Evolutionary conservation across 2,888 invertebrate species (phyloP).

Genomic region (Pristionchus japonicus): DNA sequence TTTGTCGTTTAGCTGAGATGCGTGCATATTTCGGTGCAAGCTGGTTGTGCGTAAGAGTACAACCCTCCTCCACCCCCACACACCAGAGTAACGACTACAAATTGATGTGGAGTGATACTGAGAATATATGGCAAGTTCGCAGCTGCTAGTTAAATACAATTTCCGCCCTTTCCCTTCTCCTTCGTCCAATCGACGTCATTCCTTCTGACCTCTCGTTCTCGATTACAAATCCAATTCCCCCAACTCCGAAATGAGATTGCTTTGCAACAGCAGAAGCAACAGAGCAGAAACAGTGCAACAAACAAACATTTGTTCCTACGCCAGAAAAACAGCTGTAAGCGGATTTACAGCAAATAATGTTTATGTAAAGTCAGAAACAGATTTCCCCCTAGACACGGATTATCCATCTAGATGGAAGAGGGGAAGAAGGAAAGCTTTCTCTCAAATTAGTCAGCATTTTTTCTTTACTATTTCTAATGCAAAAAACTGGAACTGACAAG

Average conservation of each 20-base stretch:
- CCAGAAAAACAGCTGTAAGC: not conserved
- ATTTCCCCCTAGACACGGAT: not conserved
- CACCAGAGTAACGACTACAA: not conserved
- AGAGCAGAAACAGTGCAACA: not conserved
- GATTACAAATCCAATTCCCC: not conserved
- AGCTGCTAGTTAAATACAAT: not conserved
- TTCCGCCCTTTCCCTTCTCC: not conserved
- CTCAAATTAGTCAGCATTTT: not conserved
- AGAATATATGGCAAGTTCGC: not conserved
- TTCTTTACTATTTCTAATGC: not conserved
- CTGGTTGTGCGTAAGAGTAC: not conserved
- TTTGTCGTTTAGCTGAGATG: too few relatives aligned
- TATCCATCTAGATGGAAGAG: not conserved
- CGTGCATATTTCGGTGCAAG: too few relatives aligned
- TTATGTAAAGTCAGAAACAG: not conserved
- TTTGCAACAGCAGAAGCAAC: not conserved
- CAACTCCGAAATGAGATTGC: not conserved
- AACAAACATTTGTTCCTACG: not conserved
- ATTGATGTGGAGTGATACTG: not conserved
- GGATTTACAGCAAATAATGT: not conserved
- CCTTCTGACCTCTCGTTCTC: not conserved
- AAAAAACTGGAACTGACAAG: not conserved
- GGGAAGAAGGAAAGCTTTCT: not conserved
- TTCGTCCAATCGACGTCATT: not conserved
- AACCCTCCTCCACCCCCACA: not conserved